phyloP scores from a whole-genome alignment of 35 echinoderm and acorn worm species.

The Apostichopus californicus region DNA sequence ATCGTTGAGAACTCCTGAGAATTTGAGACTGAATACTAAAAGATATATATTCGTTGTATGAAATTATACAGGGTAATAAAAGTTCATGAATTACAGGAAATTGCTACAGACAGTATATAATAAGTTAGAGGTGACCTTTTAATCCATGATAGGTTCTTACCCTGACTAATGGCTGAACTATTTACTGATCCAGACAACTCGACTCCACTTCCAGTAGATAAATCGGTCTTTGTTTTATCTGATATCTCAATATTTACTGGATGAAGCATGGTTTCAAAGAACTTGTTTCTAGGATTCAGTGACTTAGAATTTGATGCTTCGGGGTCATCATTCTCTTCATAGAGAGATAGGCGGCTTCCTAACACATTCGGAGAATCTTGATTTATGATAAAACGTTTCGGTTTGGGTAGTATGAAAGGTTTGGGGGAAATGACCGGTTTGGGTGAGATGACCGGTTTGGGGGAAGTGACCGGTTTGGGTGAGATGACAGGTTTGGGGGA shows the following conservation, averaged over 20 bases:
- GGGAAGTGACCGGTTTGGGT: too few species aligned
- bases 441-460: too few species aligned
- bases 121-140: neutral
- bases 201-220: neutral
- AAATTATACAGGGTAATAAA: neutral
- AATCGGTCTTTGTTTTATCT: neutral
- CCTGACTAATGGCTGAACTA: neutral
- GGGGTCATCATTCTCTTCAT: neutral
- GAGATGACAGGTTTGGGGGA: too few species aligned
- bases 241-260: neutral
- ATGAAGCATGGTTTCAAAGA: neutral
- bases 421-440: neutral
- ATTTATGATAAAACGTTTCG: neutral
- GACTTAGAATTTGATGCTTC: neutral
- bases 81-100: neutral
- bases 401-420: neutral
- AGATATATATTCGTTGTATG: neutral
- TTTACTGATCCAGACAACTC: neutral
- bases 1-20: neutral
- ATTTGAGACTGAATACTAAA: neutral
- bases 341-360: neutral
- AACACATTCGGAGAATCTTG: neutral
- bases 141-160: neutral
- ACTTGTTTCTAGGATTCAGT: neutral
- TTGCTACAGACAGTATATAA: neutral